Evolutionary conservation across 2,113 vertebrate species (phyloP).

Genomic region (Crocuta crocuta): DNA sequence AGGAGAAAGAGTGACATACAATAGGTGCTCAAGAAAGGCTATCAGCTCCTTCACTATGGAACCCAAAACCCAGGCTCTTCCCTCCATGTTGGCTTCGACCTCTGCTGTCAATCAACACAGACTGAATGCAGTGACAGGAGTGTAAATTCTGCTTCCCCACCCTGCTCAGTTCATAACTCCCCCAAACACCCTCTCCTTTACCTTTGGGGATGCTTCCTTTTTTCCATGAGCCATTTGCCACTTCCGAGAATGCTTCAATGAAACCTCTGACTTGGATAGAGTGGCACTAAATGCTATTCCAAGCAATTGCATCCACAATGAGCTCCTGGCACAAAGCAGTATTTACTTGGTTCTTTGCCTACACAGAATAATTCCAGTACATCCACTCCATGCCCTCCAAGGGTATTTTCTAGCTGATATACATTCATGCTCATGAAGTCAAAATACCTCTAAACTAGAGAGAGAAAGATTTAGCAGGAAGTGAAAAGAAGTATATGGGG

Average conservation of each 20-base stretch:
- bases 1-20: background rate
- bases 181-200: background rate
- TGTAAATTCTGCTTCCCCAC: background rate
- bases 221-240: background rate
- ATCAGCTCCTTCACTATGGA: background rate
- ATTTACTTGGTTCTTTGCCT: conserved; percentile 60
- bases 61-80: background rate
- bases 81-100: background rate
- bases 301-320: conserved; percentile 55
- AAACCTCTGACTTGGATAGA: conserved; percentile 52
- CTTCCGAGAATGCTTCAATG: conserved; percentile 69
- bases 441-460: background rate
- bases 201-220: conserved; percentile 4
- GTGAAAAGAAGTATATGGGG: background rate
- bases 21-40: background rate
- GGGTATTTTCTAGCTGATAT: background rate
- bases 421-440: background rate
- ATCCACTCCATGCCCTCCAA: background rate
- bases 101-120: background rate
- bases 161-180: background rate
- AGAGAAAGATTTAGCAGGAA: conserved; percentile 48
- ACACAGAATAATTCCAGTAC: conserved; percentile 25
- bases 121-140: background rate
- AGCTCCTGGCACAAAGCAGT: conserved; percentile 51
- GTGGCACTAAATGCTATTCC: conserved; percentile 62